A percentile compares a stretch with the other conserved stretches of the same genome.
Evolutionary conservation across 2,113 vertebrate species (phyloP).

Genomic region (Trematomus loennbergii): DNA sequence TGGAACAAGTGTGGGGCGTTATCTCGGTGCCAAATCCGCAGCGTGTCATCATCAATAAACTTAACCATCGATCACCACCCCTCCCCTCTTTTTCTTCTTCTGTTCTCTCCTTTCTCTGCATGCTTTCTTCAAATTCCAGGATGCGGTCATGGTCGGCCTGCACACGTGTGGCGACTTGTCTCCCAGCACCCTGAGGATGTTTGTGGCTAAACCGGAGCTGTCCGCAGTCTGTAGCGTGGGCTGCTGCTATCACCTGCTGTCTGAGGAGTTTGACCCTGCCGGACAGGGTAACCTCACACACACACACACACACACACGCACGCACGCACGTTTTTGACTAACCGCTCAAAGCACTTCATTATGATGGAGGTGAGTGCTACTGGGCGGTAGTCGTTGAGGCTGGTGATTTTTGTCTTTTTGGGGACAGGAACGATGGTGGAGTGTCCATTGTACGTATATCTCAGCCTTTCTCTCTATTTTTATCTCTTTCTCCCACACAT

Average conservation of each 20-base stretch:
- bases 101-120: constrained; percentile 4
- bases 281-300: constrained; percentile 79
- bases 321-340: background rate
- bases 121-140: constrained; percentile 76
- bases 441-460: background rate
- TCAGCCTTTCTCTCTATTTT: background rate
- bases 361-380: too few relatives aligned
- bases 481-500: background rate
- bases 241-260: constrained; percentile 97
- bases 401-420: too few relatives aligned
- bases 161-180: constrained; percentile 98
- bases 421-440: too few relatives aligned
- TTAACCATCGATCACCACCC: constrained; percentile 42
- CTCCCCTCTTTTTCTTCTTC: background rate
- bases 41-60: constrained; percentile 56
- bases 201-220: constrained; percentile 89
- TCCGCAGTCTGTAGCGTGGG: constrained; percentile 94
- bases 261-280: constrained; percentile 91
- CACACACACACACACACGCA: constrained; percentile 5
- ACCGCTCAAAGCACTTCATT: too few relatives aligned
- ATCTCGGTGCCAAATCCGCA: constrained; percentile 34
- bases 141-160: constrained; percentile 93
- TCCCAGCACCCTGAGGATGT: constrained; percentile 87
- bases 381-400: too few relatives aligned
- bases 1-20: constrained; percentile 22